Evolutionary conservation across 2,888 invertebrate genomes (phyloP).

Genomic region (Chalcosyrphus nemorum): DNA sequence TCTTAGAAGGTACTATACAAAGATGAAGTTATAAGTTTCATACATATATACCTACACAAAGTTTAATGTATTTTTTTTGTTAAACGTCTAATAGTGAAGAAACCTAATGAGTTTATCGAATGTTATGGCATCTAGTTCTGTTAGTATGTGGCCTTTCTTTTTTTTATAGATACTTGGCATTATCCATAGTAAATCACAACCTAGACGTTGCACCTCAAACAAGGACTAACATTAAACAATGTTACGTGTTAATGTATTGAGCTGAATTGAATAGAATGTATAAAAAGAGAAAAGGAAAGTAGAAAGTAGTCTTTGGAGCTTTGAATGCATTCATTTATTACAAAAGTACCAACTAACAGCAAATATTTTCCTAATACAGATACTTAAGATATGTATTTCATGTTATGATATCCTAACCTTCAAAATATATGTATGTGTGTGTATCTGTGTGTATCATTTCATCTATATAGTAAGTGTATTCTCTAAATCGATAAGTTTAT

Average conservation of each 20-base stretch:
- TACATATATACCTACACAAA: neutral
- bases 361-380: neutral
- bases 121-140: neutral
- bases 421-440: neutral
- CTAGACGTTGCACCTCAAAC: neutral
- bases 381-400: slow-evolving; percentile 6
- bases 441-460: neutral
- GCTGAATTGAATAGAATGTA: neutral
- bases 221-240: neutral
- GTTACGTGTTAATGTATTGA: no score
- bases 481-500: neutral
- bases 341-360: neutral
- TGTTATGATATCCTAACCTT: neutral
- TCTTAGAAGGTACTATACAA: neutral
- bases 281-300: no score
- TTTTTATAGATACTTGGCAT: neutral
- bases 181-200: neutral
- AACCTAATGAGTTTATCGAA: slow-evolving; percentile 1
- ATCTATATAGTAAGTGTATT: neutral
- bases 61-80: neutral
- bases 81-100: neutral
- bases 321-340: neutral
- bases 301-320: neutral
- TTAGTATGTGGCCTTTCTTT: no score
- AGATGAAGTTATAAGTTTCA: neutral